A percentile compares a stretch with the other conserved stretches of the same genome.
These are phyloP conservation scores for Pangasius djambal DNA, from an alignment of 2,797 vertebrate genomes.

Conservation along the genomic window DNA sequence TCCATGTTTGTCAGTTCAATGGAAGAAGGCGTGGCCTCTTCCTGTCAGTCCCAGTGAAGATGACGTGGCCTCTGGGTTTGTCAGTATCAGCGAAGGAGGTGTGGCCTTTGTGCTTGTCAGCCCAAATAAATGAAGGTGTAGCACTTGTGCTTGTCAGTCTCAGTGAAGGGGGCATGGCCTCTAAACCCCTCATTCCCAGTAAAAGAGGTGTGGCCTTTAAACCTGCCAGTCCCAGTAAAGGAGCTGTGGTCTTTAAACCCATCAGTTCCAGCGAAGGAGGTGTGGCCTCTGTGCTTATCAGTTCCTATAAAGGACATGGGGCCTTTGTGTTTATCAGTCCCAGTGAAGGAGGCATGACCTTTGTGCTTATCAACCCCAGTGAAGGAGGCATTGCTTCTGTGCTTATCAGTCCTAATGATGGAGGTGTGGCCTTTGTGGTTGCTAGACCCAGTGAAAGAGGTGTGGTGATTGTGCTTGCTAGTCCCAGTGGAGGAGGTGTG, in stretches of 20 bases:
- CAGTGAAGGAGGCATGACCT: no score
- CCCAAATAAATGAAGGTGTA: no score
- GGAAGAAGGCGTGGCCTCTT: no score
- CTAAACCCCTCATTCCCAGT: neutral
- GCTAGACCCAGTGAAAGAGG: neutral
- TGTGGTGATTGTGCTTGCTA: neutral
- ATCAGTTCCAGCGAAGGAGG: neutral
- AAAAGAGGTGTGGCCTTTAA: neutral
- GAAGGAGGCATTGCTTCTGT: neutral
- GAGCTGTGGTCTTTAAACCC: neutral
- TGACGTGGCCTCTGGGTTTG: no score
- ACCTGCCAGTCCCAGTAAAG: neutral
- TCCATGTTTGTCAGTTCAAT: neutral
- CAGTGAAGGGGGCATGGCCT: neutral
- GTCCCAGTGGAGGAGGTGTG: neutral
- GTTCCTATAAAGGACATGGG: neutral
- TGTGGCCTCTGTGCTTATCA: neutral
- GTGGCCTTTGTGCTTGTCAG: no score
- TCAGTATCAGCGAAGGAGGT: no score
- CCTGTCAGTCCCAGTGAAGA: no score
- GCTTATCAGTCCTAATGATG: neutral
- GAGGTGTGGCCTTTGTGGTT: neutral
- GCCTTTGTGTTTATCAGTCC: no score
- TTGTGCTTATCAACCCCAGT: neutral
- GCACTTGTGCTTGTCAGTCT: neutral